Base-by-base conservation (phyloP, 2,888 invertebrate species). In the Lottia gigantea region DNA sequence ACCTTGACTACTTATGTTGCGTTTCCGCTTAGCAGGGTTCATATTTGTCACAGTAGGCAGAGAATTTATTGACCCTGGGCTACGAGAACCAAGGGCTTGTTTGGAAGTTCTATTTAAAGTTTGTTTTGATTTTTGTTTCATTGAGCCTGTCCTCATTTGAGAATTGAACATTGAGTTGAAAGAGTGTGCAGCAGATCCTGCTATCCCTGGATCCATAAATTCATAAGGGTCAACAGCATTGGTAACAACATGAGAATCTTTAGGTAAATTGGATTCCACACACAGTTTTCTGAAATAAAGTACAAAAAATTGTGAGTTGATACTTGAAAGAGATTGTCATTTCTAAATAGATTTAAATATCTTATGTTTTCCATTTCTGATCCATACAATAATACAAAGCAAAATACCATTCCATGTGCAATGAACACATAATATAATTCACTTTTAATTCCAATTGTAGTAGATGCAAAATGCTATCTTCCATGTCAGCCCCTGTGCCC, bases 161-260 rank as follows among this genome's bases (percentile, higher is more conserved):
- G 74, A 72, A 63, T 76, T 76, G 49, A 76, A 68, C 55, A 76
- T 70, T 70, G 74, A 62, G 26, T 73, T 75, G 23, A 68, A 64
- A 49, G 69, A 69, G 26, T 74, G 67, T n/a, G 67, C 55, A 61
- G 67, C 62, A n/a, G 69, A 67, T 55, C 64, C 46, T 26, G 67
- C 64, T 26, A 71, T 73, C 26, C 67, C 73, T 68, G 84, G 83
- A 40, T 81, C 67, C 68, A 78, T 71, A 77, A 87, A 87, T 66
- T 86, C 87, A 74, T 87, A 87, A 0, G 87, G 87, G 71, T 87
- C 87, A 71, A 83, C 82, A 63, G 83, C 79, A 68, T 79, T 82
- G 46, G 78, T 78, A 11, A 75, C 64, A 46, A 80, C 73, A 64
- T 84, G 84, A 40, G 81, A 75, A 49, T 85, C 86, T 65, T 83